Evolutionary conservation across 2,113 vertebrate genomes (phyloP), one percentile per base, ranked within the genome.

Genomic region (Apistogramma diplotaenia): DNA sequence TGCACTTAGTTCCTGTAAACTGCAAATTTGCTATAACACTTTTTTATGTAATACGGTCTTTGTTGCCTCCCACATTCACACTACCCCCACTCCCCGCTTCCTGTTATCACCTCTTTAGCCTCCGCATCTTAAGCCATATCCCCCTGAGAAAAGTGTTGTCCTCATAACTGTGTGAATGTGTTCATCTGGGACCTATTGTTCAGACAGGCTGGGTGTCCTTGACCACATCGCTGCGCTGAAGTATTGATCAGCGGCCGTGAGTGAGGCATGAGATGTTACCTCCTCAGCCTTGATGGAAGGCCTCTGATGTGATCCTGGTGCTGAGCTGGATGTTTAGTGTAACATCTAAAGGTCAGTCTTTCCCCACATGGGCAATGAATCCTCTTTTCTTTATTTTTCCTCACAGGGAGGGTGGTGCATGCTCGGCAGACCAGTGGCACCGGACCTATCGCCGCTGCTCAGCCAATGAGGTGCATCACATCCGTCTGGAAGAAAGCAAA

Each of bases 401-500:
- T 86, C 33, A 53, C 78, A 94, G 95, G 87, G 95, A 94, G 78
- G 91, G 93, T 0, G 93, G 89, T 2, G 91, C 91, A 11, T 91
- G 93, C 73, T 95, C 95, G 0, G 92, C 95, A 0, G 96, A 96
- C 89, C 96, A 96, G 40, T 96, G 96, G 96, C 96, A 96, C 86
- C 92, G 94, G 60, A 96, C 92, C 35, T 96, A 96, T 89, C 91
- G 95, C 2, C 96, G 95, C 74, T 96, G 96, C 89, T 96, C 96
- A 0, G 96, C 94, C 85, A 96, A 96, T 83, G 96, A 96, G 88
- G 95, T 96, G 67, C 95, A 96, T 82, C 96, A 96, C 89, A 96
- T 96, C 61, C 94, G 95, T 35, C 92, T 96, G 86, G 96, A 95
- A 58, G 96, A 96, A 83, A 96, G 96, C 87, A 96, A 96, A 92